phyloP scores from a whole-genome alignment of 2,113 vertebrate genomes.

The Cyprinodon variegatus region DNA sequence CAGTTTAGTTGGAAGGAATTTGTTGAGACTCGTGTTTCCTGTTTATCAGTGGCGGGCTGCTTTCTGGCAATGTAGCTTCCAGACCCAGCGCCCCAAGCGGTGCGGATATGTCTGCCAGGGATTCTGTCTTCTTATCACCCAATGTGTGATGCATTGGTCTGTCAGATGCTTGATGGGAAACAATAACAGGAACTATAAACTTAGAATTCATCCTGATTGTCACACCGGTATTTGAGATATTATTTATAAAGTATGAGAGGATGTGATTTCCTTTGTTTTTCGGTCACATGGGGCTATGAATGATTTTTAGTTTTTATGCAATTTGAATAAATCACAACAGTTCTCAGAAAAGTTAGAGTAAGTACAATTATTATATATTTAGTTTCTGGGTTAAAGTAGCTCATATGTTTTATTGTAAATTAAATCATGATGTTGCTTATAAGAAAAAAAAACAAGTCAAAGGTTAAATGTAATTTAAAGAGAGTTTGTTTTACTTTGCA shows the following conservation, averaged over 20 bases:
- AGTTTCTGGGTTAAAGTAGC: background rate
- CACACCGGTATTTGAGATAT: conserved; percentile 67
- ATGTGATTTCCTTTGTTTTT: conserved; percentile 63
- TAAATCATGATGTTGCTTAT: background rate
- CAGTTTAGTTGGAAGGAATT: conserved; percentile 27
- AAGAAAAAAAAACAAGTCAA: background rate
- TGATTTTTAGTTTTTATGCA: background rate
- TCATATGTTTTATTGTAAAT: background rate
- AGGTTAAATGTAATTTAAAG: background rate
- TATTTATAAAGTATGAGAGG: conserved; percentile 52
- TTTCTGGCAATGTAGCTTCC: conserved; percentile 55
- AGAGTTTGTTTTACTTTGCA: background rate
- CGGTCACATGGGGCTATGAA: conserved; percentile 5
- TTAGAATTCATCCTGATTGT: conserved; percentile 69
- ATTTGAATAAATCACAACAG: background rate
- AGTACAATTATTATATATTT: background rate
- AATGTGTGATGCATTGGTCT: conserved; percentile 72
- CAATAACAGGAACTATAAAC: conserved; percentile 84
- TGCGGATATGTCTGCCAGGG: conserved; percentile 67
- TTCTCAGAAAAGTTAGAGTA: background rate
- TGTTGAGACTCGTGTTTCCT: conserved; percentile 64
- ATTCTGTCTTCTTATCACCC: conserved; percentile 70
- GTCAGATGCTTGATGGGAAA: conserved; percentile 75
- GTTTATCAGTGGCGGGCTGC: conserved; percentile 61
- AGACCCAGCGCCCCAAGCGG: conserved; percentile 67